These are phyloP conservation scores for Nasonia oneida DNA, from an alignment of 2,888 invertebrate species.

Conservation along the genomic window DNA sequence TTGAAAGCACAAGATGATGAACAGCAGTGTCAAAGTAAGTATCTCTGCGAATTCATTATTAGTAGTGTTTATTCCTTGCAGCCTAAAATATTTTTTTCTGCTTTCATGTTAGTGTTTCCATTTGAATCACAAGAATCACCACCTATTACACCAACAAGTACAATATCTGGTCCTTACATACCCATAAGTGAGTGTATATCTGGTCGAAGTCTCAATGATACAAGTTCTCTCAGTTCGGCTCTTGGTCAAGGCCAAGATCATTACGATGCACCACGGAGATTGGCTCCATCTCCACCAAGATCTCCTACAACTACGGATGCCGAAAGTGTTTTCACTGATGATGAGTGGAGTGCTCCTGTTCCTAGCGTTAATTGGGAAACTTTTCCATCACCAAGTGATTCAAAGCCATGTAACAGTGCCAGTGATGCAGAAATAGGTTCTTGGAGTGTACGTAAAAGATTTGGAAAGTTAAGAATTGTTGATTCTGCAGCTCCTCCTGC, in stretches of 20 bases:
- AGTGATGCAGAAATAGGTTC: slow-evolving; percentile 82
- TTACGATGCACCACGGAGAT: slow-evolving; percentile 74
- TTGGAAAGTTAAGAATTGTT: slow-evolving; percentile 79
- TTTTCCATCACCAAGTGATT: slow-evolving; percentile 77
- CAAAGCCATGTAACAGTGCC: slow-evolving; percentile 82
- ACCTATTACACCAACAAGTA: slow-evolving; percentile 83
- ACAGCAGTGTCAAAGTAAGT: slow-evolving; percentile 76
- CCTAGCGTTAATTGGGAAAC: slow-evolving; percentile 80
- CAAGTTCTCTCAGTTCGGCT: slow-evolving; percentile 74
- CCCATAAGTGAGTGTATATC: slow-evolving; percentile 96
- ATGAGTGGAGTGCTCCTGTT: slow-evolving; percentile 81
- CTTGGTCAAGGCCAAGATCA: slow-evolving; percentile 74
- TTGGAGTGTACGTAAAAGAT: slow-evolving; percentile 82
- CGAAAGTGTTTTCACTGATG: slow-evolving; percentile 86
- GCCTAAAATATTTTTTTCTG: slow-evolving; percentile 6
- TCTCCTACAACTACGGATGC: slow-evolving; percentile 83
- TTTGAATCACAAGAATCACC: slow-evolving; percentile 81
- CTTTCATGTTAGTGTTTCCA: slow-evolving; percentile 72
- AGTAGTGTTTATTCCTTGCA: not conserved
- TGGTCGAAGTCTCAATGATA: slow-evolving; percentile 83
- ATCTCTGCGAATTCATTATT: not conserved
- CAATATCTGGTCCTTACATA: slow-evolving; percentile 90
- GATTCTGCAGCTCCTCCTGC: slow-evolving; percentile 70
- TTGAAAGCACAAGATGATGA: slow-evolving; percentile 85
- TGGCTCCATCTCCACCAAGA: slow-evolving; percentile 76